Percentiles rank a stretch among this genome's conserved stretches.
Evolutionary conservation across 1,140 invertebrate genomes (phyloP).

Genomic region (Psilanteris sp.): DNA sequence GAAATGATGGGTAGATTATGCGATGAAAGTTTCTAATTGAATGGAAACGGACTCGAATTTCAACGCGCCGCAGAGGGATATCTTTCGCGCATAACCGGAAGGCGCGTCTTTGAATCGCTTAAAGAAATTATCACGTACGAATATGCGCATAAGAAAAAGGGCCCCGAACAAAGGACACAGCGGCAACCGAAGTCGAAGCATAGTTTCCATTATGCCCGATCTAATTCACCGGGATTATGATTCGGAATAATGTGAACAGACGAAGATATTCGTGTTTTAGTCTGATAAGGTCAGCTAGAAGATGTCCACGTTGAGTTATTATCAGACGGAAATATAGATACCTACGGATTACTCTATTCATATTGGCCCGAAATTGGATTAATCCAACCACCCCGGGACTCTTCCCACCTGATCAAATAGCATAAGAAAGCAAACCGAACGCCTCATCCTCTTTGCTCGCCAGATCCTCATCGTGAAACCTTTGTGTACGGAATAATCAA

Average conservation of each 20-base stretch:
- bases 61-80: too few relatives aligned
- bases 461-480: too few relatives aligned
- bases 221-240: constrained; percentile 32
- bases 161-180: too few relatives aligned
- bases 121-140: too few relatives aligned
- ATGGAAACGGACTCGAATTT: too few relatives aligned
- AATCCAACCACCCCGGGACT: constrained; percentile 12
- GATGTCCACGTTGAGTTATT: constrained; percentile 55
- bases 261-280: constrained; percentile 50
- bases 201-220: constrained; percentile 19
- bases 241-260: constrained; percentile 39
- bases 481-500: too few relatives aligned
- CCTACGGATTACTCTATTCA: constrained; percentile 57
- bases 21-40: too few relatives aligned
- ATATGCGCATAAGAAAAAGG: too few relatives aligned
- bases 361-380: constrained; percentile 50
- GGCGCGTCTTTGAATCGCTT: too few relatives aligned
- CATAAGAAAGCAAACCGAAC: constrained; percentile 21
- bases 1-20: not conserved
- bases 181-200: too few relatives aligned
- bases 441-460: too few relatives aligned
- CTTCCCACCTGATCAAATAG: constrained; percentile 41
- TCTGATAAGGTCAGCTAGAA: constrained; percentile 56
- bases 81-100: too few relatives aligned
- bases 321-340: constrained; percentile 55